Evolutionary conservation across 2,113 vertebrate genomes (phyloP).

Genomic region (Oceanodroma tethys): DNA sequence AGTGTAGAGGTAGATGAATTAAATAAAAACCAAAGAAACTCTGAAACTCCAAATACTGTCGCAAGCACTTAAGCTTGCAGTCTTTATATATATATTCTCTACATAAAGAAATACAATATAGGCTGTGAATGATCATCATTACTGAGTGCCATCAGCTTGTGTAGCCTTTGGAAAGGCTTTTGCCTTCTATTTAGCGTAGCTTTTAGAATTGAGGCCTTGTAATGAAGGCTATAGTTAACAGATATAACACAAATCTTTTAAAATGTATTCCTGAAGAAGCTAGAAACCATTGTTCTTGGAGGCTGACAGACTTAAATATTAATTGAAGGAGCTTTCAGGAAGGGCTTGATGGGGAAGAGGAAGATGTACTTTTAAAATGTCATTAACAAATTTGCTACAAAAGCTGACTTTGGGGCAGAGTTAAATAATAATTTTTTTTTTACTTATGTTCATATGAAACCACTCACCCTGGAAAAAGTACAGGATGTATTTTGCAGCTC

Average conservation of each 20-base stretch:
- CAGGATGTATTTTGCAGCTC: not conserved
- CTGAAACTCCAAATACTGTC: not conserved
- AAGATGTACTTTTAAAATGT: not conserved
- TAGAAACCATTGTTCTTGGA: not conserved
- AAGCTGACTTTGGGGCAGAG: not conserved
- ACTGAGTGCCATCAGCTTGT: not conserved
- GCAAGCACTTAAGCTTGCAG: not conserved
- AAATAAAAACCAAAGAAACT: not conserved
- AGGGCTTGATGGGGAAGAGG: not conserved
- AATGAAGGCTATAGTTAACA: not conserved
- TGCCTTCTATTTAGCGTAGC: not conserved
- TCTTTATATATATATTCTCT: not conserved
- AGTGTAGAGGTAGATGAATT: not conserved
- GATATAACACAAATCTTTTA: not conserved
- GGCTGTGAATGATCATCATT: not conserved
- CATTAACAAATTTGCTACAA: not conserved
- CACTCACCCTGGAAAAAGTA: not conserved
- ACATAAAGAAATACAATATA: not conserved
- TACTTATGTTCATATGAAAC: not conserved
- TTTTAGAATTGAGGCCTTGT: not conserved
- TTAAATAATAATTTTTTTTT: not conserved
- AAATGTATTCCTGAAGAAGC: not conserved
- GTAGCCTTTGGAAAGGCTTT: not conserved
- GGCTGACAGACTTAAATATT: not conserved
- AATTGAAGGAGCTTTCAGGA: not conserved